phyloP scores from a whole-genome alignment of 2,113 vertebrate species.

The Speoplatyrhinus poulsoni region DNA sequence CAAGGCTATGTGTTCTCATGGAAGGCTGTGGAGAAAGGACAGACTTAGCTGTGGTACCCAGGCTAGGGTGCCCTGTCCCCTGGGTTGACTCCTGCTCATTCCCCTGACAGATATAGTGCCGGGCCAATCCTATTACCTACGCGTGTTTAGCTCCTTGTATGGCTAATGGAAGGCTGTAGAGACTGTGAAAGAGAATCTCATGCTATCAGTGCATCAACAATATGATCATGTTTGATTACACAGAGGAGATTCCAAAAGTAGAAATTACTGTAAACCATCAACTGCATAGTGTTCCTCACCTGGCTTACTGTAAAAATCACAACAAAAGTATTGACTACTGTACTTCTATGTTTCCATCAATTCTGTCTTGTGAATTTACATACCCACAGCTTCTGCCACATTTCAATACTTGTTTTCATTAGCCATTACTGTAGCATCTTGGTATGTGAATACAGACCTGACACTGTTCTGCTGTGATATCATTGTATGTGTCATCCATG shows the following conservation, averaged over 20 bases:
- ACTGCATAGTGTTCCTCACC: no score
- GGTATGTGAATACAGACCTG: no score
- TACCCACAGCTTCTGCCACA: not conserved
- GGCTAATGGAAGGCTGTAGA: slow-evolving; percentile 59
- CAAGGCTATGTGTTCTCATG: slow-evolving; percentile 13
- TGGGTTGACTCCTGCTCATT: slow-evolving; percentile 54
- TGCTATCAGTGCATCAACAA: slow-evolving; percentile 41
- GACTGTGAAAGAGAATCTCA: slow-evolving; percentile 49
- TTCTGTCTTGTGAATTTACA: no score
- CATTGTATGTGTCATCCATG: no score
- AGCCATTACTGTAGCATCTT: no score
- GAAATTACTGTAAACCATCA: slow-evolving; percentile 14
- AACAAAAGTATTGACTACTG: no score
- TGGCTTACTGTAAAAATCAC: no score
- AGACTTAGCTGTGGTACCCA: slow-evolving; percentile 50
- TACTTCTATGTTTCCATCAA: no score
- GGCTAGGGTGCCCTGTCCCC: slow-evolving; percentile 47
- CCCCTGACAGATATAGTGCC: slow-evolving; percentile 68
- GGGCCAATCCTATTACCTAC: slow-evolving; percentile 83
- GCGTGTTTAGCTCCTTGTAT: slow-evolving; percentile 77
- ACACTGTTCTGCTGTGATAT: no score
- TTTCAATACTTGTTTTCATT: no score
- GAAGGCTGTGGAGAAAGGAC: slow-evolving; percentile 43
- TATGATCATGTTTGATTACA: slow-evolving; percentile 54
- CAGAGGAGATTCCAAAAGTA: slow-evolving; percentile 11